Evolutionary conservation across 2,888 invertebrate genomes (phyloP).

Genomic region (Ctena decussata): DNA sequence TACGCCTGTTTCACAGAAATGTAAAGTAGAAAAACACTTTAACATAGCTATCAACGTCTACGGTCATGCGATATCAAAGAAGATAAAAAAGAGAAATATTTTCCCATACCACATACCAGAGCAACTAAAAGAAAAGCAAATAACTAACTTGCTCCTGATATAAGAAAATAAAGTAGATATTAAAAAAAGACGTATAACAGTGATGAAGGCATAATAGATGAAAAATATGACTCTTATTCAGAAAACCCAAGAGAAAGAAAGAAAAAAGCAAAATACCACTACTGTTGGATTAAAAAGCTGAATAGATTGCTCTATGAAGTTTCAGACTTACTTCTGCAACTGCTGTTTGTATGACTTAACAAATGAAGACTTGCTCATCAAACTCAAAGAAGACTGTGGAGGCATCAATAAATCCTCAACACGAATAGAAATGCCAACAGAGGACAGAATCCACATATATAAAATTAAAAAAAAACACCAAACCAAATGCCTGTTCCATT

Average conservation of each 20-base stretch:
- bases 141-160: conserved; percentile 24
- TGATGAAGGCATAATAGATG: background rate
- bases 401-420: conserved; percentile 30
- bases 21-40: conserved; percentile 32
- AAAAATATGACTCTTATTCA: background rate
- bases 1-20: too few species aligned
- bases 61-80: conserved; percentile 22
- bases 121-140: conserved; percentile 33
- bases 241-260: background rate
- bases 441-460: conserved; percentile 15
- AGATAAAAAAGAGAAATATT: conserved; percentile 20
- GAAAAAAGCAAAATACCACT: conserved; percentile 36
- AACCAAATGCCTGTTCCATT: too few species aligned
- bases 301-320: conserved; percentile 11
- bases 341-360: conserved; percentile 30
- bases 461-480: too few species aligned
- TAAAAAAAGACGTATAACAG: background rate
- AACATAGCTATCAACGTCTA: conserved; percentile 40
- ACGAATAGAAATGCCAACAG: conserved; percentile 38
- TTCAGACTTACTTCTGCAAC: conserved; percentile 31
- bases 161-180: conserved; percentile 18
- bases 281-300: conserved; percentile 30
- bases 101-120: conserved; percentile 44
- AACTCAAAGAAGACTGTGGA: conserved; percentile 48
- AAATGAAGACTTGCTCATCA: conserved; percentile 14